Base-by-base conservation (phyloP, 1,140 invertebrate genomes). In the Temnothorax longispinosus region DNA sequence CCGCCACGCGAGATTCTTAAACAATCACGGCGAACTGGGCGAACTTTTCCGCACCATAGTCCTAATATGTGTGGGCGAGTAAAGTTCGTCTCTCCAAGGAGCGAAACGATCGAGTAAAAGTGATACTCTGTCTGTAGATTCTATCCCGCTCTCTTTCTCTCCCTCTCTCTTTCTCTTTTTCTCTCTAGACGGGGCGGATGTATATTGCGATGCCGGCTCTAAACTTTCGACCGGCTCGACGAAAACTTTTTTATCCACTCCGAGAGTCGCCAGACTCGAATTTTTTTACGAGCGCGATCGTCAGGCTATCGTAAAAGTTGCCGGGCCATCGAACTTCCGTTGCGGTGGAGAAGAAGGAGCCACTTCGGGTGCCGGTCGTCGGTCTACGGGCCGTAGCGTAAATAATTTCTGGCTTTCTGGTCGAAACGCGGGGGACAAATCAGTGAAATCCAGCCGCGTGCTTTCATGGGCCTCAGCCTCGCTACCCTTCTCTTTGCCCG, bases 341-440 rank as follows among this genome's bases (percentile, higher is more conserved):
- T 44, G 54, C 50, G 47, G 74, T 35, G 38, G 11, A 21, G 15
- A 60, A 21, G 15, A 60, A 78, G 38, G 65, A 88, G 62, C 21
- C 54, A 41, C 52, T 85, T n/a, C 47, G 44, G 38, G 35, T 56
- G 50, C 3, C 56, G 35, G 54, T 56, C 58, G 50, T 5, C 56
- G 35, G 54, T 56, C 50, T 11, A 7, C 35, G 10, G 27, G 10
- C 15, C 27, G 32, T 10, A 52, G 38, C 13, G 80, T 88, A 88
- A 85, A 80, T 86, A 88, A 87, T 77, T 78, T 72, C 47, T 50
- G 11, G 15, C 60, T 15, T 13, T 21, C 65, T 47, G 21, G n/a
- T 3, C 56, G 27, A 15, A 69, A 47, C 32, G 32, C 87, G 82
- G 58, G n/a, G 84, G 88, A 87, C 88, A 87, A 91, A 91, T 92